Base-by-base conservation (phyloP, 2,113 vertebrate species). In the Sebastes fasciatus region DNA sequence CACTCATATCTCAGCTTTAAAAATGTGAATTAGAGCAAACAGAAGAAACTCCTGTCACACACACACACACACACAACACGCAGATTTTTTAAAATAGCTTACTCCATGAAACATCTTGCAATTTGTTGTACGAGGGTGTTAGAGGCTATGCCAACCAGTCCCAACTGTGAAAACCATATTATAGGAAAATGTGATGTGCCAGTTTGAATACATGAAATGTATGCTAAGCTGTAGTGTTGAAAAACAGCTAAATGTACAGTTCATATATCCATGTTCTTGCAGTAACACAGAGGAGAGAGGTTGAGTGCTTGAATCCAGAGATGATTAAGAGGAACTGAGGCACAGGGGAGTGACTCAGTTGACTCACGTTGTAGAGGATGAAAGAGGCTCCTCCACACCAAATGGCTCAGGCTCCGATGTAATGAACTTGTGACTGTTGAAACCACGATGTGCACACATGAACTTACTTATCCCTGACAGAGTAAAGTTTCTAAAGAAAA, bases 311-410 rank as follows among this genome's bases (percentile, higher is more conserved):
- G 63, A 83, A 74, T 84, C 72, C 62, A 69, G 76, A 57, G 74
- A 80, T 84, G 86, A 92, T 84, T 84, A 85, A 82, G 80, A 16
- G 80, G 80, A 84, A 78, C 51, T 42, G 79, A 54, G 77, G 75
- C 75, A 77, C 67, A 74, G 61, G 60, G 67, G 73, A 74, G 79
- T 88, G 92, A 91, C 84, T 82, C 81, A 86, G 63, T 76, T 89
- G 90, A 92, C 87, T 91, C 89, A 88, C 51, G 10, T 2, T 65
- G 70, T 57, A 82, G 75, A 82, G 81, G 81, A 86, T 80, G 75
- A 90, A 89, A 66, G 19, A 82, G 71, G 82, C 87, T 89, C 86
- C 88, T 88, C 84, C 87, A 84, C 90, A 89, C 73, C 84, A 92
- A 90, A 88, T 88, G 89, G 77, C 82, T 79, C 26, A 14, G 45